Evolutionary conservation across 2,888 invertebrate species (phyloP), one percentile per base, ranked within the genome.

Genomic region (Dusona sp.): DNA sequence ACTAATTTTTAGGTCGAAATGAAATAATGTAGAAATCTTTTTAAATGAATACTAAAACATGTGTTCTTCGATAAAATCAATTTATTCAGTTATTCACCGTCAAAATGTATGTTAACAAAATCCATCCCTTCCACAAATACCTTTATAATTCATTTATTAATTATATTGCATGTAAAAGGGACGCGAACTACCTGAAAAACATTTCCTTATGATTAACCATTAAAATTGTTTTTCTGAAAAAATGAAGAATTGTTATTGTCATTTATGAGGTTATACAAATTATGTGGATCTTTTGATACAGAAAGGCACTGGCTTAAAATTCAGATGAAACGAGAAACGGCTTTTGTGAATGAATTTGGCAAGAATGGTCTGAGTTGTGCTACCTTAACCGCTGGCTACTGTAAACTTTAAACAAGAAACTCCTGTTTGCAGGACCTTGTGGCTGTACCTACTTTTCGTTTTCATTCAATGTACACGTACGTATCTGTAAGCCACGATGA

Each of bases 341-440:
- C 51, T 82, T 85, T 82, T 61, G 67, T 74, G 78, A 67, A 61
- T 51, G 42, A 79, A 82, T 51, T 68, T 73, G 22, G 29, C n/a
- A n/a, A 42, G 68, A 70, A 64, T 36, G 13, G 64, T 33, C n/a
- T 11, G 16, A 67, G 7, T 48, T 7, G n/a, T 38, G 29, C 13
- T 64, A 61, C 78, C 67, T 85, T 48, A n/a, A 67, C 61, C 65
- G 73, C 38, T 42, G 51, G 16, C 54, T 16, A 22, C 51, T 68
- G 51, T 51, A 42, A 82, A 64, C 74, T 79, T 83, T 83, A 75
- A 82, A 70, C 74, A 83, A 85, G 82, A 74, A 74, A 79, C 73
- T 80, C 57, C 61, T 54, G 73, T 73, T 78, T 73, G 73, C 48
- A 67, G 61, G 38, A 48, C 68, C 74, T 64, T 42, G 25, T 22